These are phyloP conservation scores for Gasteruption jaculator DNA, from an alignment of 2,888 invertebrate genomes.

Conservation along the genomic window DNA sequence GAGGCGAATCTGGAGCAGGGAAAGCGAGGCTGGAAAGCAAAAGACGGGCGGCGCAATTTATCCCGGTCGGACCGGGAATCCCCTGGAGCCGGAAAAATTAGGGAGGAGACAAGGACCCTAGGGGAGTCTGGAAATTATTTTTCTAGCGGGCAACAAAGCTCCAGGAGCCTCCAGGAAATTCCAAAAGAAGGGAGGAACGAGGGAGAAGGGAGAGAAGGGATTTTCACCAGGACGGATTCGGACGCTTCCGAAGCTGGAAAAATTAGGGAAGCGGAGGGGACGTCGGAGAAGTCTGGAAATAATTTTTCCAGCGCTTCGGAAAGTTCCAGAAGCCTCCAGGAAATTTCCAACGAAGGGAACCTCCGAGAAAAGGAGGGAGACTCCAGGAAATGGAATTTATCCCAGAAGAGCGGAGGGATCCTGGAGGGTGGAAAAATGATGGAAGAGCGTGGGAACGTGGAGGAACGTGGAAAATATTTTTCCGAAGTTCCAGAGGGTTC, in stretches of 20 bases:
- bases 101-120: too few relatives aligned
- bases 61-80: too few relatives aligned
- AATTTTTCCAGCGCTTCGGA: not conserved
- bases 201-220: conserved; percentile 6
- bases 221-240: too few relatives aligned
- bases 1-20: conserved; percentile 48
- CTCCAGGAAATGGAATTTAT: conserved; percentile 4
- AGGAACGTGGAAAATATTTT: not conserved
- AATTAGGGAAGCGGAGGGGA: too few relatives aligned
- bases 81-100: too few relatives aligned
- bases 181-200: conserved; percentile 3
- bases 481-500: not conserved
- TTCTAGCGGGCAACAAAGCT: conserved; percentile 10
- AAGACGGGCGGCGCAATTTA: too few relatives aligned
- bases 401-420: too few relatives aligned
- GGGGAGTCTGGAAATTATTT: too few relatives aligned
- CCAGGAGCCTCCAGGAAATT: not conserved
- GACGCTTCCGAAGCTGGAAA: too few relatives aligned
- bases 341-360: not conserved
- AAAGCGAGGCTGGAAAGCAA: conserved; percentile 15
- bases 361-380: conserved; percentile 7
- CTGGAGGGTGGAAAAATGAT: too few relatives aligned
- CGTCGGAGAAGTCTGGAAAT: too few relatives aligned
- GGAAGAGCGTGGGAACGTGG: too few relatives aligned
- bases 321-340: not conserved